Evolutionary conservation across 2,888 invertebrate genomes (phyloP).

Genomic region (Adineta ricciae): DNA sequence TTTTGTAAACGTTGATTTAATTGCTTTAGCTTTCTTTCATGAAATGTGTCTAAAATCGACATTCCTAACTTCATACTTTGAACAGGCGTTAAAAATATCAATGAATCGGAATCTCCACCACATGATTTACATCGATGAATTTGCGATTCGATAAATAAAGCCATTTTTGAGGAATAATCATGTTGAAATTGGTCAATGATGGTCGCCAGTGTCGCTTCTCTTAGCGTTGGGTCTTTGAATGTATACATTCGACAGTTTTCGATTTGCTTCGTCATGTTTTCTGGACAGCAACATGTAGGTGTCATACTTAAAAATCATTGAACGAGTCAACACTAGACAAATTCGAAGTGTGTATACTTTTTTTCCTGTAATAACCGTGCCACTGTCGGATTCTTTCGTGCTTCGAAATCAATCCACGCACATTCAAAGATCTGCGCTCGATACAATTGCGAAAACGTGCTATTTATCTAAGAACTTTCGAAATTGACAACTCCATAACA

Average conservation of each 20-base stretch:
- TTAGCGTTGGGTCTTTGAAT: background rate
- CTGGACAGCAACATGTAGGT: constrained; percentile 2
- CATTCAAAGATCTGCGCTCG: constrained; percentile 8
- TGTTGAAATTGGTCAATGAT: constrained; percentile 6
- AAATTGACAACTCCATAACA: too few species aligned
- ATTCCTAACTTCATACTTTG: constrained; percentile 15
- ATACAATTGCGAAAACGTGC: background rate
- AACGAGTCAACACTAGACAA: background rate
- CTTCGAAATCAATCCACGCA: background rate
- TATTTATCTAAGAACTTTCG: background rate
- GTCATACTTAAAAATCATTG: background rate
- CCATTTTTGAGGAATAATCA: constrained; percentile 18
- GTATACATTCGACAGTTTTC: constrained; percentile 17
- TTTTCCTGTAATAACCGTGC: background rate
- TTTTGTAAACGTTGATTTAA: constrained; percentile 7
- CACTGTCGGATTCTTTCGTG: background rate
- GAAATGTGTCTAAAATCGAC: background rate
- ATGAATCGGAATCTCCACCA: background rate
- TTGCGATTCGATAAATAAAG: background rate
- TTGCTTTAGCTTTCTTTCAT: constrained; percentile 1
- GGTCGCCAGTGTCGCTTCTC: background rate
- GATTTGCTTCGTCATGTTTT: background rate
- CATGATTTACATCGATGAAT: background rate
- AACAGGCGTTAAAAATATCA: background rate
- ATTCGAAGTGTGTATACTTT: background rate